A percentile compares a stretch with the other conserved stretches of the same genome.
Conservation (phyloP, 2,888 invertebrate species). For the Watsonalla binaria region DNA sequence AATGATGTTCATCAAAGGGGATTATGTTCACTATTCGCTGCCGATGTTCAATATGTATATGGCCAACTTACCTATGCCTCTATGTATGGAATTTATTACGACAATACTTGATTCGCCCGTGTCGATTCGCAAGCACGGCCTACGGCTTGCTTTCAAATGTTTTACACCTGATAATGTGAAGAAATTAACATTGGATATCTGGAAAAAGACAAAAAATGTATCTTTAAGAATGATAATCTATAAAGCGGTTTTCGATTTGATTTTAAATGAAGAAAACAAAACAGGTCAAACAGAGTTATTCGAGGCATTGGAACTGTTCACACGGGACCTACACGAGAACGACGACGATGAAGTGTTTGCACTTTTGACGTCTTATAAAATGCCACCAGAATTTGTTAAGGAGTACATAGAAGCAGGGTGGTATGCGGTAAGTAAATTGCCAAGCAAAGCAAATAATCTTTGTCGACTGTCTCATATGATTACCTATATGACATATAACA, state of each 20-base stretch:
- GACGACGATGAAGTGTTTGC: conserved; percentile 40
- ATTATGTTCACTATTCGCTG: conserved; percentile 40
- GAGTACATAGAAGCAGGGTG: conserved; percentile 33
- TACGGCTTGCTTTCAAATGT: conserved; percentile 45
- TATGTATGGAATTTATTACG: conserved; percentile 34
- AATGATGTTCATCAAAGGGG: conserved; percentile 40
- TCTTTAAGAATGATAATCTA: conserved; percentile 41
- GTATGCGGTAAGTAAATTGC: conserved; percentile 31
- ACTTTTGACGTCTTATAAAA: conserved; percentile 19
- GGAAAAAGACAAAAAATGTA: conserved; percentile 43
- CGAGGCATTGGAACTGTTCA: conserved; percentile 36
- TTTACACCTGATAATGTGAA: conserved; percentile 34
- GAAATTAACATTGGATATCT: conserved; percentile 26
- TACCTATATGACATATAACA: conserved; percentile 18
- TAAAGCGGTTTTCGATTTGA: conserved; percentile 30
- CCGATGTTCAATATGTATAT: conserved; percentile 41
- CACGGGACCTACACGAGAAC: conserved; percentile 31
- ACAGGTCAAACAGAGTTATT: conserved; percentile 26
- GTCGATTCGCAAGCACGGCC: conserved; percentile 48
- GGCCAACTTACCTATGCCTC: conserved; percentile 32
- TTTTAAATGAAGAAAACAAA: conserved; percentile 14
- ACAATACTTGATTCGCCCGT: conserved; percentile 37
- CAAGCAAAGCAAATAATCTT: conserved; percentile 27
- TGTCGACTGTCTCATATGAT: conserved; percentile 23
- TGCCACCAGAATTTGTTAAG: conserved; percentile 26